Evolutionary conservation across 2,888 invertebrate genomes (phyloP), one percentile per base, ranked within the genome.

Genomic region (Aricia artaxerxes): DNA sequence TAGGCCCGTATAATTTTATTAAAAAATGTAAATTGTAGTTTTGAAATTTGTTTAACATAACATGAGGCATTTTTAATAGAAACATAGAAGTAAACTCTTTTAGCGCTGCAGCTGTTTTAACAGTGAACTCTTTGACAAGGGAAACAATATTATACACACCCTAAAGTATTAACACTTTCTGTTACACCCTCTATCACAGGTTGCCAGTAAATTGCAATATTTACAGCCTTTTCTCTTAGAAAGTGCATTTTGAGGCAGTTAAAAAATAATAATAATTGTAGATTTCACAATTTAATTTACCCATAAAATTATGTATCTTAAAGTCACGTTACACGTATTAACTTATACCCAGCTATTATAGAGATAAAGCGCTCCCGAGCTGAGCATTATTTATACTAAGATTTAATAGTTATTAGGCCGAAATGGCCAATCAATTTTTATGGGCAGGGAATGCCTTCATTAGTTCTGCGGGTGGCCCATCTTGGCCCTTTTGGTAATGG

Each of bases 391-490:
- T 82, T 83, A 81, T 81, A 82, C 77, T 77, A 81, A 82, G 79
- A 79, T 79, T 81, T 82, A 81, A 82, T 83, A 81, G 82, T 80
- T 78, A 77, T 77, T 53, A 81, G 81, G 78, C 80, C 78, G 73
- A 81, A 81, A 79, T 82, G 86, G 86, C 87, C 87, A 87, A 91
- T 91, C 88, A 91, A 89, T 89, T 91, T 91, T 89, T 90, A 90
- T 91, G 85, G 88, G 81, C 85, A 87, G 86, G 85, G 86, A 87
- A 86, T 84, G 83, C 85, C 86, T 85, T 86, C 87, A 87, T 87
- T 86, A 84, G 81, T 85, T 83, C 91, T 85, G 85, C 89, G 91
- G 91, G 91, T 90, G 91, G 91, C 86, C 88, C 82, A 77, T 1
- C 44, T 77, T 78, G 73, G 77, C 35, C 53, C 40, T 64, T 64